A percentile compares a stretch with the other conserved stretches of the same genome.
Evolutionary conservation across 2,888 invertebrate genomes (phyloP).

Genomic region (Epinotia brunnichana): DNA sequence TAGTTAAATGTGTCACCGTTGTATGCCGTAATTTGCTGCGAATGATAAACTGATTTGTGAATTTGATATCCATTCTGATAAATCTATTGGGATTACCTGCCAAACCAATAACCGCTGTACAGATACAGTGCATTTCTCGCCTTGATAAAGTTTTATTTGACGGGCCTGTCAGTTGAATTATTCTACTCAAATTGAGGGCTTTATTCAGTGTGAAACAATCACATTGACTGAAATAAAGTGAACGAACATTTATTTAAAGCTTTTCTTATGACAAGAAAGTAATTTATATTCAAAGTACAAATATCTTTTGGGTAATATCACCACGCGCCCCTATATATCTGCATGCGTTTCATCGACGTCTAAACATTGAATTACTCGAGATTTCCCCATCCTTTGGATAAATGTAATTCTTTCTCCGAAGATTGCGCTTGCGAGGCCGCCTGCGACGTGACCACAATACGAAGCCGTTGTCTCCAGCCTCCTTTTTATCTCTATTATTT

Average conservation of each 20-base stretch:
- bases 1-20: slow-evolving; percentile 12
- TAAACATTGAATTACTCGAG: slow-evolving; percentile 78
- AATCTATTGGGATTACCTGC: slow-evolving; percentile 23
- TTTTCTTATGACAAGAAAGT: slow-evolving; percentile 28
- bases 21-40: slow-evolving; percentile 1
- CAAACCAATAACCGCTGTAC: slow-evolving; percentile 19
- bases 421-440: slow-evolving; percentile 77
- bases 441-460: slow-evolving; percentile 78
- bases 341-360: slow-evolving; percentile 64
- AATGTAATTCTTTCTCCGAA: slow-evolving; percentile 80
- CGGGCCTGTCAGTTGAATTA: slow-evolving; percentile 35
- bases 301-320: slow-evolving; percentile 24
- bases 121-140: slow-evolving; percentile 35
- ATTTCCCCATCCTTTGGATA: slow-evolving; percentile 77
- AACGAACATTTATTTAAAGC: slow-evolving; percentile 27
- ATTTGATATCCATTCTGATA: slow-evolving; percentile 24
- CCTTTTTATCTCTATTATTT: slow-evolving; percentile 78
- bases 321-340: slow-evolving; percentile 50
- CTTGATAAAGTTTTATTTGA: slow-evolving; percentile 37
- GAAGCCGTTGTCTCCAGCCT: slow-evolving; percentile 72
- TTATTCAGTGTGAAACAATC: slow-evolving; percentile 35
- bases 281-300: slow-evolving; percentile 33
- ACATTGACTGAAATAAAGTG: slow-evolving; percentile 30
- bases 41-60: slow-evolving; percentile 25
- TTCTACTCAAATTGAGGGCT: slow-evolving; percentile 33